Percentiles rank a stretch among this genome's conserved stretches.
Evolutionary conservation across 2,888 invertebrate genomes (phyloP).

Genomic region (Volucella inflata): DNA sequence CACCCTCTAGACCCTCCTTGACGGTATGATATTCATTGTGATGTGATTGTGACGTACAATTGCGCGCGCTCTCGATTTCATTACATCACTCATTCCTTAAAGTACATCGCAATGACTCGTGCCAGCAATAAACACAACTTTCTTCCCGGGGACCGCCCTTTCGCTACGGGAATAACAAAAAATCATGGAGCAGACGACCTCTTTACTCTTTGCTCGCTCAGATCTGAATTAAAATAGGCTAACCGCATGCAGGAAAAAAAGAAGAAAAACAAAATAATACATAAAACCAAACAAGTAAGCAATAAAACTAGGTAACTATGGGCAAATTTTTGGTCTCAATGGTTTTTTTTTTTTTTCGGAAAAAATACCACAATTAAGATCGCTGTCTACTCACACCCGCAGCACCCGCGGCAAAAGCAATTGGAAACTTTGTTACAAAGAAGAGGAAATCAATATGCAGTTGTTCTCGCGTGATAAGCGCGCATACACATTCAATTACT

Average conservation of each 20-base stretch:
- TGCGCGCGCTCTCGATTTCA: slow-evolving; percentile 72
- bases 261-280: slow-evolving; percentile 13
- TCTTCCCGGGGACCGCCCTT: slow-evolving; percentile 66
- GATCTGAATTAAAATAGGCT: slow-evolving; percentile 31
- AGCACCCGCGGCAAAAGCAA: slow-evolving; percentile 57
- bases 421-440: slow-evolving; percentile 48
- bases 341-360: slow-evolving; percentile 20
- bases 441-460: slow-evolving; percentile 61
- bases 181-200: slow-evolving; percentile 41
- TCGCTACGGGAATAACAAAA: slow-evolving; percentile 32
- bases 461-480: slow-evolving; percentile 62
- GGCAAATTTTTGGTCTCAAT: background rate
- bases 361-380: slow-evolving; percentile 57
- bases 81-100: slow-evolving; percentile 65
- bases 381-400: slow-evolving; percentile 50
- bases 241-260: slow-evolving; percentile 7
- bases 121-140: slow-evolving; percentile 69
- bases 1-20: slow-evolving; percentile 41
- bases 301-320: slow-evolving; percentile 33
- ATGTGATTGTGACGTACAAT: slow-evolving; percentile 63
- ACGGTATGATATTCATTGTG: slow-evolving; percentile 55
- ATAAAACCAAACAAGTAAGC: slow-evolving; percentile 23
- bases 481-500: slow-evolving; percentile 70
- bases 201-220: slow-evolving; percentile 14
- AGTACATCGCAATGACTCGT: slow-evolving; percentile 59